phyloP scores from a whole-genome alignment of 2,113 vertebrate genomes.

The Mola mola region DNA sequence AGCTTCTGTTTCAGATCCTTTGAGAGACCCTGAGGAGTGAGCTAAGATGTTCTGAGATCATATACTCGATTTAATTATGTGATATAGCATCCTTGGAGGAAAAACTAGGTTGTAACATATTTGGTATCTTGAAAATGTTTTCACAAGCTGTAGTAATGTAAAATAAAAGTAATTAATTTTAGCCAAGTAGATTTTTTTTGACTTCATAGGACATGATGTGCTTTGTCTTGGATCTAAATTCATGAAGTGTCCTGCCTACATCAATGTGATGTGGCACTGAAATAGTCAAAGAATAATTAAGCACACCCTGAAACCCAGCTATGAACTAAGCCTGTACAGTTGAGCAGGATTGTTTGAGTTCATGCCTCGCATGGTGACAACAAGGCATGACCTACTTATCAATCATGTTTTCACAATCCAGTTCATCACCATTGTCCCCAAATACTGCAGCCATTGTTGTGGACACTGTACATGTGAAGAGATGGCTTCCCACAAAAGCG shows the following conservation, averaged over 20 bases:
- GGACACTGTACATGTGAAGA: slow-evolving; percentile 60
- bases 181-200: not conserved
- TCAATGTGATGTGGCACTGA: slow-evolving; percentile 1
- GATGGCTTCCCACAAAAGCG: slow-evolving; percentile 43
- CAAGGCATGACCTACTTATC: slow-evolving; percentile 82
- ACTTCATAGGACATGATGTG: not conserved
- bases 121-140: not conserved
- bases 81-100: not conserved
- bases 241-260: not conserved
- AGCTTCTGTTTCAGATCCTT: slow-evolving; percentile 74
- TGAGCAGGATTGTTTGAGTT: slow-evolving; percentile 61
- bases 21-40: slow-evolving; percentile 55
- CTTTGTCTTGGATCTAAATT: not conserved
- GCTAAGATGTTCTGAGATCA: slow-evolving; percentile 55
- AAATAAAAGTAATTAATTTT: no score
- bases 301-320: slow-evolving; percentile 23
- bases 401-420: slow-evolving; percentile 71
- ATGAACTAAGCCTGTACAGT: slow-evolving; percentile 38
- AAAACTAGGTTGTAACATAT: not conserved
- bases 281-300: slow-evolving; percentile 11
- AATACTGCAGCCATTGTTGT: slow-evolving; percentile 76
- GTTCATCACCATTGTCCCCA: slow-evolving; percentile 71
- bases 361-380: slow-evolving; percentile 74
- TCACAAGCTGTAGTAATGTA: no score
- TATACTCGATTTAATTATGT: slow-evolving; percentile 56